Evolutionary conservation across 2,888 invertebrate genomes (phyloP), one percentile per base, ranked within the genome.

Genomic region (Chrysodeixis includens): DNA sequence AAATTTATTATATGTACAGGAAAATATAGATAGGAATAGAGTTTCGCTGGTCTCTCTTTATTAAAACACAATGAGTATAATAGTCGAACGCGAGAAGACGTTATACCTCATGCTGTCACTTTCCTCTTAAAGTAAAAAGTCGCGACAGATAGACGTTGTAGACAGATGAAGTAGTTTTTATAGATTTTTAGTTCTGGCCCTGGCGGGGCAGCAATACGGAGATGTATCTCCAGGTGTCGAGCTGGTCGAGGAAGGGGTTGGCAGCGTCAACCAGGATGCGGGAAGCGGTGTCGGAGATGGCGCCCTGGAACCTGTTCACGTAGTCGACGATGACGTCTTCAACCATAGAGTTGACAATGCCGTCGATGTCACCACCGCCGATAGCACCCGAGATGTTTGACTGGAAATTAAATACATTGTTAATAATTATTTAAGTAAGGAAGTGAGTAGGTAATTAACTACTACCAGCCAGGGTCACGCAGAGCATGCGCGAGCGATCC

Each of bases 301-400:
- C 89, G 0, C 89, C 89, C 18, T 88, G 88, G 90, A 95, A 94
- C 0, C 94, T 84, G 80, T 89, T 90, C 10, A 88, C 77, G 83
- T 95, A 94, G 72, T 84, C 90, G 0, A 92, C 58, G 30, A 93
- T 67, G 0, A 95, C 92, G 1, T 95, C 94, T 16, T 92, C 90
- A 2, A 92, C 64, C 4, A 95, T 70, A 0, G 91, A 88, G 81
- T 95, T 95, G 18, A 93, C 90, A 32, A 95, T 88, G 0, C 71
- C 76, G 76, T 95, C 95, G 64, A 95, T 92, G 61, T 92, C 88
- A 0, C 95, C 95, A 12, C 95, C 95, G 12, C 94, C 95, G 63
- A 95, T 92, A 3, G 79, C 92, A n/a, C 95, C 95, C 6, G 85
- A 85, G 56, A 95, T 69, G 1, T 86, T 71, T 0, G 91, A 89